Base-by-base conservation (phyloP, 2,797 vertebrate genomes). In the Mormyrops boulengeri region DNA sequence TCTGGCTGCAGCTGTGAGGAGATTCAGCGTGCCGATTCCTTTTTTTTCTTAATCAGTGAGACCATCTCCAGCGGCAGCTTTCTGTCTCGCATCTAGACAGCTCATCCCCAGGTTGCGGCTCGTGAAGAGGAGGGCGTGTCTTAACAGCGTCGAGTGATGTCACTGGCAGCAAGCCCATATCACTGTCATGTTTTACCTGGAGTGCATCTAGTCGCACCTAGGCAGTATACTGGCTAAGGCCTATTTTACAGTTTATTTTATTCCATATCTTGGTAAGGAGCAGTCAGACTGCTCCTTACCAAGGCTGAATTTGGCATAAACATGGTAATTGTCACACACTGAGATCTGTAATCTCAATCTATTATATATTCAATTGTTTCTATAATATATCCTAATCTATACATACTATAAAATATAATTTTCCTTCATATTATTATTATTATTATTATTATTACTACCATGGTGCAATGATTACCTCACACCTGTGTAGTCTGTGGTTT, bases 1-100 rank as follows among this genome's bases (percentile, higher is more conserved):
- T 90, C 91, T 92, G 90, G 91, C 88, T 88, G 88, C 90, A 69
- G 26, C 44, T 9, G 55, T 34, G 30, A 50, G 55, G 41, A 49
- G 47, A 91, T 62, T 50, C 57, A 77, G 41, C 89, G 87, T 87
- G 9, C 1, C 11, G 12, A 11, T 73, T 14, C 80, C 90, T 57
- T 53, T 47, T 34, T 77, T n/a, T 88, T 90, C 50, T 55, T 47
- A 60, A 89, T 91, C 57, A 86, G 88, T 88, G 38, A 91, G 77
- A 69, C 88, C 50, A 86, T 87, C 88, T 89, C 82, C 90, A 53
- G 57, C 8, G 14, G 34, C 2, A 26, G 4, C 62, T 85, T 89
- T 60, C 88, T 90, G 30, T 90, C 86, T 89, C 85, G 87, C 55
- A 55, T 80, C 89, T 69, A 88, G 60, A 57, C n/a, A 91, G 89